Conservation (phyloP, 2,797 vertebrate species). For the Valencia hispanica region DNA sequence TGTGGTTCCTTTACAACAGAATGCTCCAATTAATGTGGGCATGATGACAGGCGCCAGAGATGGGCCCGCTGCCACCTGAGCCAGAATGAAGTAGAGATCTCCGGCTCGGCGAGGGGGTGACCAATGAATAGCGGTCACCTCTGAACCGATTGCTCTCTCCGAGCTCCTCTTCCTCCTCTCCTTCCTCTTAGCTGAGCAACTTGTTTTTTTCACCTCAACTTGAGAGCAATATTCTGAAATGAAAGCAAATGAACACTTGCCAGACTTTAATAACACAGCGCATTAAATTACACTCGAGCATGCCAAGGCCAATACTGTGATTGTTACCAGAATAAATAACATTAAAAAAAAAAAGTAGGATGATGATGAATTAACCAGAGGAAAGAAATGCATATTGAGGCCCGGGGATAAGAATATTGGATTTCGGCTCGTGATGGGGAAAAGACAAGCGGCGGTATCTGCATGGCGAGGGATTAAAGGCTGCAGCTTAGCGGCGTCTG, state of each 20-base stretch:
- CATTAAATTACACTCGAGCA: constrained; percentile 49
- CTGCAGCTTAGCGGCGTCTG: constrained; percentile 47
- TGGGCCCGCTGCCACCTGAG: constrained; percentile 73
- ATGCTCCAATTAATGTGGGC: constrained; percentile 78
- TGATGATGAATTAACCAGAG: constrained; percentile 65
- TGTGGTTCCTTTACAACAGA: constrained; percentile 77
- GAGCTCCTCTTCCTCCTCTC: constrained; percentile 14
- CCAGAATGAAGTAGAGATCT: constrained; percentile 51
- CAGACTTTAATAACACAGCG: constrained; percentile 42
- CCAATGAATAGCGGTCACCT: constrained; percentile 58
- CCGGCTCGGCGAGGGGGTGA: constrained; percentile 54
- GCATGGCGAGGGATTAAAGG: constrained; percentile 55
- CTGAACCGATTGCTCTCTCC: constrained; percentile 58
- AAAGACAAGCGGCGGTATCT: constrained; percentile 45
- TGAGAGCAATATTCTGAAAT: constrained; percentile 56
- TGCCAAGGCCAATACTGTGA: constrained; percentile 63
- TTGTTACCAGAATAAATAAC: constrained; percentile 57
- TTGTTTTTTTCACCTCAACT: constrained; percentile 53
- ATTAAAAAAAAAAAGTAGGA: constrained; percentile 27
- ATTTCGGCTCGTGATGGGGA: constrained; percentile 43
- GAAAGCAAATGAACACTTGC: constrained; percentile 35
- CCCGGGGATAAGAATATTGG: constrained; percentile 46
- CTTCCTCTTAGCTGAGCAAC: constrained; percentile 35
- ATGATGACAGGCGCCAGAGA: constrained; percentile 70
- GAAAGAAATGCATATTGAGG: constrained; percentile 43